Evolutionary conservation across 1,140 invertebrate genomes (phyloP).

Genomic region (Aethina tumida): DNA sequence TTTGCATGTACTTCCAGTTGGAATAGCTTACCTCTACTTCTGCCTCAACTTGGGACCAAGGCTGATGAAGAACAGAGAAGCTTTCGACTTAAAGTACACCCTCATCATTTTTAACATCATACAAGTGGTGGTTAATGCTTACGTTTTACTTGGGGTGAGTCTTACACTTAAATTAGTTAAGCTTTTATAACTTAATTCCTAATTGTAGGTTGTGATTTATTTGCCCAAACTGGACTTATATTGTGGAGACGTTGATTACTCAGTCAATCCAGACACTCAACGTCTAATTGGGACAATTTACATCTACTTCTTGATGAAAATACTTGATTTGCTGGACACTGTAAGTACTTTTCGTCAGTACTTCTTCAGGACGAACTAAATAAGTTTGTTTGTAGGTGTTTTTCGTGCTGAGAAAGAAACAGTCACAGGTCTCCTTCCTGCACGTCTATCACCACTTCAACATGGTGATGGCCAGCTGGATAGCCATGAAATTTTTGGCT

Average conservation of each 20-base stretch:
- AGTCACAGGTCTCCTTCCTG: constrained; percentile 72
- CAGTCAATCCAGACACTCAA: constrained; percentile 49
- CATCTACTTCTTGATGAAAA: constrained; percentile 55
- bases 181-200: no score
- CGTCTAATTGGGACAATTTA: constrained; percentile 46
- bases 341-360: constrained; percentile 31
- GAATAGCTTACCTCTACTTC: constrained; percentile 17
- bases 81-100: constrained; percentile 52
- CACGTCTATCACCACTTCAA: constrained; percentile 83
- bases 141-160: constrained; percentile 20
- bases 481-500: constrained; percentile 50
- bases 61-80: constrained; percentile 21
- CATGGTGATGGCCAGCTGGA: constrained; percentile 56
- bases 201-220: constrained; percentile 1
- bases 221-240: constrained; percentile 6
- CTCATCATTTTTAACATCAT: constrained; percentile 68
- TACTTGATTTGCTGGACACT: constrained; percentile 60
- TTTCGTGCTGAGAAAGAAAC: constrained; percentile 79
- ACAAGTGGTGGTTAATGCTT: constrained; percentile 48
- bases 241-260: constrained; percentile 66
- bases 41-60: constrained; percentile 17
- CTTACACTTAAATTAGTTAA: no score
- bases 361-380: background rate
- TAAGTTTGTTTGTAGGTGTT: constrained; percentile 51
- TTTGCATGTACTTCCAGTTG: constrained; percentile 8